These are phyloP conservation scores for Amia ocellicauda DNA, from an alignment of 2,113 vertebrate genomes.

Conservation along the genomic window DNA sequence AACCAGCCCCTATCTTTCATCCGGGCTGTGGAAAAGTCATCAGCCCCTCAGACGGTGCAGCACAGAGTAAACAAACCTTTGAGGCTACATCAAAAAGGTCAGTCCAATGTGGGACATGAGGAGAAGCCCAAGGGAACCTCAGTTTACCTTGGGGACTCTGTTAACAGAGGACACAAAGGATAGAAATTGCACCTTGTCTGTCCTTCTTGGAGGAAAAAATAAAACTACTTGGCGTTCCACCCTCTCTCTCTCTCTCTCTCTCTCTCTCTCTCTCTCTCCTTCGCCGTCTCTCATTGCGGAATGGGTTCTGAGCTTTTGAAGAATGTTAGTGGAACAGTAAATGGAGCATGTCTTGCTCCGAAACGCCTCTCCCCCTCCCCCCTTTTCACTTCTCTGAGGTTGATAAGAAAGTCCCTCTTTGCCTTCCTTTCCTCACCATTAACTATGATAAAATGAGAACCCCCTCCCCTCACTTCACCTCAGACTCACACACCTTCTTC, in stretches of 20 bases:
- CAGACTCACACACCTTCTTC: neutral
- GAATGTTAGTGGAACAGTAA: conserved; percentile 63
- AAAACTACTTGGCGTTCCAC: conserved; percentile 36
- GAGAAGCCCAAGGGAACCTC: conserved; percentile 56
- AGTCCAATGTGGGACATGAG: neutral
- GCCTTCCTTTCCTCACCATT: conserved; percentile 78
- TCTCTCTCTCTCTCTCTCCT: conserved; percentile 56
- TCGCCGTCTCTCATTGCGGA: conserved; percentile 60
- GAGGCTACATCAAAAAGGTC: conserved; percentile 6
- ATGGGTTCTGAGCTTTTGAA: conserved; percentile 69
- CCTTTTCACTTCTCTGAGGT: conserved; percentile 68
- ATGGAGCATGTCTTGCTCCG: conserved; percentile 69
- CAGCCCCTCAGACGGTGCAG: neutral
- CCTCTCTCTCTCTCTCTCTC: conserved; percentile 61
- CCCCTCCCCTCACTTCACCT: conserved; percentile 41
- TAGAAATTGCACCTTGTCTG: conserved; percentile 68
- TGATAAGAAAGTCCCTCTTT: conserved; percentile 73
- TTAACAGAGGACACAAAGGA: conserved; percentile 54
- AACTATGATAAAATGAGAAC: conserved; percentile 80
- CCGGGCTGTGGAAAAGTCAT: neutral
- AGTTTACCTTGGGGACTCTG: conserved; percentile 47
- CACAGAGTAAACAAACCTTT: neutral
- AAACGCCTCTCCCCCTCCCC: conserved; percentile 56
- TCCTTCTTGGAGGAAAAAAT: conserved; percentile 82
- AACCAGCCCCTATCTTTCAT: neutral